Evolutionary conservation across 2,797 vertebrate species (phyloP).

Genomic region (Spinus olivaceus): DNA sequence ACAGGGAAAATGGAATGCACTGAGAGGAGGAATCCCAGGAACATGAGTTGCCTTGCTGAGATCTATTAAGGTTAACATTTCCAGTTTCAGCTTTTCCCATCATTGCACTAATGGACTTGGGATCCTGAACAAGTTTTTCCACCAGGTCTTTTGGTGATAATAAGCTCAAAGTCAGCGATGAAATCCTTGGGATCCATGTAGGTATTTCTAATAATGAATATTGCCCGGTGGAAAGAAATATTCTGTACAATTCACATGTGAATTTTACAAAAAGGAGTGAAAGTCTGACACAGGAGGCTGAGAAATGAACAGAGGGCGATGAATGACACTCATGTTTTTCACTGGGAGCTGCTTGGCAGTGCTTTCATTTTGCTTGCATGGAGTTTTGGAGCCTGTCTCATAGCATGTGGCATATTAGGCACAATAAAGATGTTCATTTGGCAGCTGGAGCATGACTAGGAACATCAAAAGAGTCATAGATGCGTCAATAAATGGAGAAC

Average conservation of each 20-base stretch:
- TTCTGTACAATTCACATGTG: background rate
- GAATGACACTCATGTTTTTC: constrained; percentile 28
- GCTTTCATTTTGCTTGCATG: background rate
- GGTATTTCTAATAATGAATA: background rate
- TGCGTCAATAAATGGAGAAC: constrained; percentile 38
- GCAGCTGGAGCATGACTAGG: constrained; percentile 55
- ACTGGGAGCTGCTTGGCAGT: constrained; percentile 50
- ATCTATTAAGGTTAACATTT: constrained; percentile 12
- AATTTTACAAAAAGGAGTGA: background rate
- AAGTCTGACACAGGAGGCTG: background rate
- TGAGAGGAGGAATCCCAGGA: background rate
- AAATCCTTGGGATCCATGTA: background rate
- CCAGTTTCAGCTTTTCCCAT: background rate
- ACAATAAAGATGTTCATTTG: constrained; percentile 74
- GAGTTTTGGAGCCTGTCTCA: constrained; percentile 51
- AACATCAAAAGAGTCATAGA: constrained; percentile 58
- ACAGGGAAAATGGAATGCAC: background rate
- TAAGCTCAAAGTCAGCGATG: constrained; percentile 4
- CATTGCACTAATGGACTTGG: background rate
- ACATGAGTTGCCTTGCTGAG: background rate
- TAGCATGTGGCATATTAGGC: constrained; percentile 68
- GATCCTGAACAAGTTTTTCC: background rate
- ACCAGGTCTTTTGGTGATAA: background rate
- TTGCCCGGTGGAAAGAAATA: background rate
- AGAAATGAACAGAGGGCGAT: constrained; percentile 23